Evolutionary conservation across 2,797 vertebrate species (phyloP).

Genomic region (Rhinogobio ventralis): DNA sequence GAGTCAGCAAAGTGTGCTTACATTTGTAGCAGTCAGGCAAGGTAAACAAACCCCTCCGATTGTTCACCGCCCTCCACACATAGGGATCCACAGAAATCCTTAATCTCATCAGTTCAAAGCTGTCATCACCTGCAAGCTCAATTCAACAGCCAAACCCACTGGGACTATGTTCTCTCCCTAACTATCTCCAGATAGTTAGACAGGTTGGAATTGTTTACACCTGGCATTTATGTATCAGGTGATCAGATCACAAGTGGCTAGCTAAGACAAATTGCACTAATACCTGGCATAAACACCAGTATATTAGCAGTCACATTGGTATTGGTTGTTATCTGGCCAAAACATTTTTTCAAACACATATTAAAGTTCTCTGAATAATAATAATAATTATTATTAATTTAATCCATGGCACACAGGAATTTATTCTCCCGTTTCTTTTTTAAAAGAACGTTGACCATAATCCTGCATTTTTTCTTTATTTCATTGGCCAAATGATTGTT

Average conservation of each 20-base stretch:
- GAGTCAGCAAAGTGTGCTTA: conserved; percentile 46
- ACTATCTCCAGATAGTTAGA: not conserved
- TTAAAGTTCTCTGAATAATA: not conserved
- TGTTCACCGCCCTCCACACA: conserved; percentile 33
- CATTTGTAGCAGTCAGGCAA: conserved; percentile 41
- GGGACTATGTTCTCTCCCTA: not conserved
- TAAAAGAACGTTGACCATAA: not conserved
- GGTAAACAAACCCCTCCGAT: conserved; percentile 62
- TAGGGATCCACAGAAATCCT: conserved; percentile 56
- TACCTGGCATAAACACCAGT: not conserved
- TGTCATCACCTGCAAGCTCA: conserved; percentile 26
- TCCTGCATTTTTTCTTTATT: not conserved
- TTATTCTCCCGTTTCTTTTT: not conserved
- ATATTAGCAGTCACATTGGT: not conserved
- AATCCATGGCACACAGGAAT: not conserved
- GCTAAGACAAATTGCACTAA: not conserved
- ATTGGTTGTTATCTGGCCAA: not conserved
- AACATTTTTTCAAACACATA: not conserved
- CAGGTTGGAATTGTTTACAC: conserved; percentile 21
- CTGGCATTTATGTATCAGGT: conserved; percentile 22
- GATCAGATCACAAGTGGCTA: not conserved
- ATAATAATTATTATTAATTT: not conserved
- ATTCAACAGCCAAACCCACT: conserved; percentile 15
- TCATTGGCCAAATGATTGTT: not conserved
- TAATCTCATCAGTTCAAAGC: conserved; percentile 62